These are phyloP conservation scores for Dipus sagitta DNA, from an alignment of 2,797 vertebrate genomes.

Conservation along the genomic window DNA sequence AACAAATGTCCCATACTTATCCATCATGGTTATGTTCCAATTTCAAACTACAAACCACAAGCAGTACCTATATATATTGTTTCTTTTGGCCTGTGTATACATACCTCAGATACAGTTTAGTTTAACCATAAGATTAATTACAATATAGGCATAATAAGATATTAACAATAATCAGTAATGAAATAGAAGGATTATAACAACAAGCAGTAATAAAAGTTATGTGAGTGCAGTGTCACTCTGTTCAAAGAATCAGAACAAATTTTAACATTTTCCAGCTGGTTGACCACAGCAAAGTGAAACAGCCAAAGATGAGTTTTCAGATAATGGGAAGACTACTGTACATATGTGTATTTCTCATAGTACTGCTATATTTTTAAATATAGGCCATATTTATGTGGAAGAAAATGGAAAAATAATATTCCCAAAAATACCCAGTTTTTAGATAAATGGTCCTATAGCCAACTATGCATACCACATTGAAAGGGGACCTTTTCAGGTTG, in stretches of 20 bases:
- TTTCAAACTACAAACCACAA: not conserved
- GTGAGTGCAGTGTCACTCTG: not conserved
- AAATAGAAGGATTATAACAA: not conserved
- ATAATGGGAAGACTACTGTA: not conserved
- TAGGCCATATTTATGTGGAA: slow-evolving; percentile 36
- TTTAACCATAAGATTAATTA: not conserved
- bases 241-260: not conserved
- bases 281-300: not conserved
- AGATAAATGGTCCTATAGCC: slow-evolving; percentile 9
- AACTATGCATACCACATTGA: slow-evolving; percentile 49
- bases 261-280: not conserved
- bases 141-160: not conserved
- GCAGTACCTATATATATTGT: not conserved
- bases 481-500: not conserved
- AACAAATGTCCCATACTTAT: not conserved
- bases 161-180: not conserved
- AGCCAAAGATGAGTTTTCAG: not conserved
- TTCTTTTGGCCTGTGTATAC: not conserved
- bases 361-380: slow-evolving; percentile 44
- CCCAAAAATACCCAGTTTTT: slow-evolving; percentile 9
- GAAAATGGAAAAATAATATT: slow-evolving; percentile 30
- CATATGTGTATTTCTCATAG: slow-evolving; percentile 12
- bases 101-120: not conserved
- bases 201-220: not conserved
- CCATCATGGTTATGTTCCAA: not conserved